Evolutionary conservation across 2,113 vertebrate species (phyloP).

Genomic region (Ochotona princeps): DNA sequence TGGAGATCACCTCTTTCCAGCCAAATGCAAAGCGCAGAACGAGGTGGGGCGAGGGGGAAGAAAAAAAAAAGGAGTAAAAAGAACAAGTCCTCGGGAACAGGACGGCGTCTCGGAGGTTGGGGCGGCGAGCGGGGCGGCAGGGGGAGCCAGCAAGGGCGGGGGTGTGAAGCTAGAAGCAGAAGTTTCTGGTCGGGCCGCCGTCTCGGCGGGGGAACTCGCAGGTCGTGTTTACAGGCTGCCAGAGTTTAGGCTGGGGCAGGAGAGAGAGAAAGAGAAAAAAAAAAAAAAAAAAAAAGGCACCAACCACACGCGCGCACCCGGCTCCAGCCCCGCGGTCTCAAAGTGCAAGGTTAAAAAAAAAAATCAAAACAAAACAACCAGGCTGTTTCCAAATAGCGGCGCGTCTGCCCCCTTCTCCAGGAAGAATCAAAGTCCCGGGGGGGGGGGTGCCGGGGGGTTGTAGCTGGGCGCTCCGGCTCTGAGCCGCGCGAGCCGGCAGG

Average conservation of each 20-base stretch:
- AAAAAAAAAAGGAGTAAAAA: neutral
- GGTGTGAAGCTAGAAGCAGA: conserved; percentile 77
- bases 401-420: conserved; percentile 40
- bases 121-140: conserved; percentile 27
- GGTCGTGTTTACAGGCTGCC: conserved; percentile 82
- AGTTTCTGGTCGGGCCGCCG: conserved; percentile 79
- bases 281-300: conserved; percentile 69
- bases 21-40: conserved; percentile 52
- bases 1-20: conserved; percentile 55
- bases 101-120: conserved; percentile 59
- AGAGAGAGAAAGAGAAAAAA: neutral
- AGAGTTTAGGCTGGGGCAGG: conserved; percentile 66
- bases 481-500: conserved; percentile 84
- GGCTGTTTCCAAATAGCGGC: conserved; percentile 68
- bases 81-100: neutral
- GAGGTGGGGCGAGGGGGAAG: neutral
- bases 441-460: conserved; percentile 53
- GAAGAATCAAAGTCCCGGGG: conserved; percentile 62
- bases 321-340: conserved; percentile 64
- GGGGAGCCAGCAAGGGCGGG: conserved; percentile 64
- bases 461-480: conserved; percentile 78
- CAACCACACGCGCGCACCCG: conserved; percentile 75
- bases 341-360: conserved; percentile 74
- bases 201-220: conserved; percentile 78
- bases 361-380: conserved; percentile 76